phyloP scores from a whole-genome alignment of 2,888 invertebrate species.

The Drosophila fulvimacula region DNA sequence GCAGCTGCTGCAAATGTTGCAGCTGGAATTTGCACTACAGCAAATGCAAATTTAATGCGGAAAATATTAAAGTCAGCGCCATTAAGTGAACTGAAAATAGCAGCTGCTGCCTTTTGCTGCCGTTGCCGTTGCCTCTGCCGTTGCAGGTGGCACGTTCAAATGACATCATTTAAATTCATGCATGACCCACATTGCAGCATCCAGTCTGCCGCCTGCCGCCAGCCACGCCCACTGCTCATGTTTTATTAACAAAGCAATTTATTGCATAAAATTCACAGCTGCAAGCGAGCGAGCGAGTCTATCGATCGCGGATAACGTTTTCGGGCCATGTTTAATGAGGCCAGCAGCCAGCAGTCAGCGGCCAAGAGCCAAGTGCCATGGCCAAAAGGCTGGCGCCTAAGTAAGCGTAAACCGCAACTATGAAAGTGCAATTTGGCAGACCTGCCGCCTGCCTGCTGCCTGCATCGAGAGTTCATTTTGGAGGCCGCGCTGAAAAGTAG shows the following conservation, averaged over 20 bases:
- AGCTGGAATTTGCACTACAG: slow-evolving; percentile 16
- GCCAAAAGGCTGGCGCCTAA: slow-evolving; percentile 35
- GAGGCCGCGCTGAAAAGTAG: slow-evolving; percentile 41
- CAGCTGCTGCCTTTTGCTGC: slow-evolving; percentile 20
- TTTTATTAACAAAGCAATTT: slow-evolving; percentile 78
- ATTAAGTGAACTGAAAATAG: slow-evolving; percentile 40
- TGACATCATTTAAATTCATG: slow-evolving; percentile 83
- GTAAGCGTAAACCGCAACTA: slow-evolving; percentile 41
- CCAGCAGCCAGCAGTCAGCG: slow-evolving; percentile 17
- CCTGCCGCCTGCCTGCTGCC: not conserved
- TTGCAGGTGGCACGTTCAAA: slow-evolving; percentile 49
- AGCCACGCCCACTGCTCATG: slow-evolving; percentile 50
- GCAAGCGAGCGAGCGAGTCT: slow-evolving; percentile 31
- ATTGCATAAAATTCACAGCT: slow-evolving; percentile 67
- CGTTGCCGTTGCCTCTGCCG: slow-evolving; percentile 16
- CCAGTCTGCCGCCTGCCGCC: slow-evolving; percentile 6
- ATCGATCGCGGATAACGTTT: slow-evolving; percentile 48
- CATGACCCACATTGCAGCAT: slow-evolving; percentile 75
- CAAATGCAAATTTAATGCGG: slow-evolving; percentile 75
- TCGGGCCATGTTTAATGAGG: slow-evolving; percentile 51
- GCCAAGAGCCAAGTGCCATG: slow-evolving; percentile 46
- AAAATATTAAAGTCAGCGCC: slow-evolving; percentile 54
- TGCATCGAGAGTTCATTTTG: slow-evolving; percentile 31
- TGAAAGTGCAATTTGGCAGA: slow-evolving; percentile 38
- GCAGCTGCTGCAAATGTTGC: slow-evolving; percentile 23